A percentile compares a stretch with the other conserved stretches of the same genome.
These are phyloP conservation scores for Drosophila watanabei DNA, from an alignment of 1,140 invertebrate species.

Conservation along the genomic window DNA sequence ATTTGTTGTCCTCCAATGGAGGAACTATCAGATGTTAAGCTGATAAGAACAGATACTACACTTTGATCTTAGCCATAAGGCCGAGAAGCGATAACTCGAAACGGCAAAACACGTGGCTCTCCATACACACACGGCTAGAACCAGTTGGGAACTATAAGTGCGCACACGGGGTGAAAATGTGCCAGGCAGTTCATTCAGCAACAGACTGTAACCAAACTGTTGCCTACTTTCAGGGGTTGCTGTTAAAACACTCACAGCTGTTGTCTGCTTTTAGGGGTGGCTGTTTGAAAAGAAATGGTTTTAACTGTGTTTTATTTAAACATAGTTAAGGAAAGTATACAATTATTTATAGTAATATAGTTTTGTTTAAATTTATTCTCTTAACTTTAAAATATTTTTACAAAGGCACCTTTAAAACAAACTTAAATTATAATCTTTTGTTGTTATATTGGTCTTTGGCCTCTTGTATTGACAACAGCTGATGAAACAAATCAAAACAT, in stretches of 20 bases:
- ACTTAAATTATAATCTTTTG: background rate
- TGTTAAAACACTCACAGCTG: background rate
- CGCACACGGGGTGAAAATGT: conserved; percentile 6
- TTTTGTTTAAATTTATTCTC: background rate
- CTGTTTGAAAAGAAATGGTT: background rate
- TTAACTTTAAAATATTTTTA: background rate
- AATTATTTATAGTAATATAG: background rate
- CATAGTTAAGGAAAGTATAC: background rate
- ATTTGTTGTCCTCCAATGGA: conserved; percentile 87
- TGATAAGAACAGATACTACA: conserved; percentile 89
- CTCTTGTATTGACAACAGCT: background rate
- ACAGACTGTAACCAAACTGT: background rate
- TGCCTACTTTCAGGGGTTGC: conserved; percentile 24
- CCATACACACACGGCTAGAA: background rate
- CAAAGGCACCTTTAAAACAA: background rate
- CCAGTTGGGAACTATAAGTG: conserved; percentile 30
- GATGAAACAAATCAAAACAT: background rate
- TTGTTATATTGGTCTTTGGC: background rate
- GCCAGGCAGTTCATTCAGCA: background rate
- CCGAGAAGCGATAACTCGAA: conserved; percentile 84
- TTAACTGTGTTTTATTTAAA: background rate
- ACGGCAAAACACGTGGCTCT: background rate
- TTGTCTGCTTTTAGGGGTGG: background rate
- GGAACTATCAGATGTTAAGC: conserved; percentile 89
- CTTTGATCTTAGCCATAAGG: conserved; percentile 87